Base-by-base conservation (phyloP, 2,113 vertebrate species). In the Mesocricetus auratus region DNA sequence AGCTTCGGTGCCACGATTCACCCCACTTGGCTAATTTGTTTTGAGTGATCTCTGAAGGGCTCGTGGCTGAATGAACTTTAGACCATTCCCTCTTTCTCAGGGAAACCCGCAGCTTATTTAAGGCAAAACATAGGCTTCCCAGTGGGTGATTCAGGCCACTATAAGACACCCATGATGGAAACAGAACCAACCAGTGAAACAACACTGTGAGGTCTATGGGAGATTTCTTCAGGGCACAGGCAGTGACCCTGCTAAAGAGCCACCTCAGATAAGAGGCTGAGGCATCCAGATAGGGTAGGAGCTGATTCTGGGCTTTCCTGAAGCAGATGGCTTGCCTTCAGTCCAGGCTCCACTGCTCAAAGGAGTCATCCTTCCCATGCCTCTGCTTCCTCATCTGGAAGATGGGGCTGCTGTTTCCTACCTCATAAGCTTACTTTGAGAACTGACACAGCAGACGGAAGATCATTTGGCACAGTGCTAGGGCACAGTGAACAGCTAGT, bases 311-410 rank as follows among this genome's bases (percentile, higher is more conserved):
- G n/a, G 13, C 33, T 62, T 24, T 15, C 31, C 69, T 3, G n/a
- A 58, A 62, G 6, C 42, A 91, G 42, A 83, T 1, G 39, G 26
- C 33, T 31, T 62, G 68, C 0, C 1, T 82, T 74, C 53, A 88
- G 39, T 64, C 69, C 68, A 64, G 56, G 22, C 21, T 79, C 87
- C 16, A 31, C 15, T 1, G 66, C 29, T 33, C 33, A 22, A 58
- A 74, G 15, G 4, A 16, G 29, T 1, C 26, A 17, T 12, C 29
- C 21, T 56, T 85, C 39, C n/a, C 16, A 1, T 8, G 39, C n/a
- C 69, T 93, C 90, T 26, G 36, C 68, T 79, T 83, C n/a, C 74
- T 93, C 69, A 73, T 60, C 85, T 77, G 13, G 50, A 69, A 89
- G 88, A 89, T 56, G 39, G 26, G 42, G 50, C 36, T 29, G 33